These are phyloP conservation scores for Jordanella pulchra DNA, from an alignment of 2,797 vertebrate species.

Conservation along the genomic window DNA sequence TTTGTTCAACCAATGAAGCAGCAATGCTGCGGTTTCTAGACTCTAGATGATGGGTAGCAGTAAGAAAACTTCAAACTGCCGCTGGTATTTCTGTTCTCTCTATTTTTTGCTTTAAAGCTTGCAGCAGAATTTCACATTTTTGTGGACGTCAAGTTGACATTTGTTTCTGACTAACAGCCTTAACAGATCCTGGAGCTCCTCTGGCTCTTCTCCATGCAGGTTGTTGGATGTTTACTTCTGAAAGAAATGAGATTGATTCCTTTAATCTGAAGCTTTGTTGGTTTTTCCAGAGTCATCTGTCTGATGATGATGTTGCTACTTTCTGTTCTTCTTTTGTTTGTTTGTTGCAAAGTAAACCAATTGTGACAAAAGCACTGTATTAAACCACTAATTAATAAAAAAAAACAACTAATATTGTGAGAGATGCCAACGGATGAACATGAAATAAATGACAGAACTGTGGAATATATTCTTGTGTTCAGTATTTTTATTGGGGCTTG, in stretches of 20 bases:
- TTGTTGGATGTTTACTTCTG: background rate
- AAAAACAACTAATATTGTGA: constrained; percentile 68
- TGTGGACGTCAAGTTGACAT: background rate
- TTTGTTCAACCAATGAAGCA: constrained; percentile 29
- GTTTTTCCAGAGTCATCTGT: constrained; percentile 5
- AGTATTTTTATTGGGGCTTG: background rate
- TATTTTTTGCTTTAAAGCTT: background rate
- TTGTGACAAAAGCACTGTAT: constrained; percentile 66
- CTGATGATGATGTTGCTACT: constrained; percentile 5
- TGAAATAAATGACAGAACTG: constrained; percentile 56
- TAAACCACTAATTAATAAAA: constrained; percentile 74
- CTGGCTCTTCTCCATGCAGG: background rate
- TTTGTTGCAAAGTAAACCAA: constrained; percentile 33
- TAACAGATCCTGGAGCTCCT: background rate
- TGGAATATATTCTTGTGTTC: constrained; percentile 1
- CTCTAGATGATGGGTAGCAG: constrained; percentile 14
- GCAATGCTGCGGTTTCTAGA: constrained; percentile 19
- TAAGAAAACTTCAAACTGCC: background rate
- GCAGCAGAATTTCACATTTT: background rate
- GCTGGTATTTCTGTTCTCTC: background rate
- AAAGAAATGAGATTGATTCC: background rate
- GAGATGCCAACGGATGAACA: constrained; percentile 45
- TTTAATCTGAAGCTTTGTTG: background rate
- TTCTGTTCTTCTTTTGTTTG: constrained; percentile 40
- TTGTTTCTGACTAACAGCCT: background rate